Evolutionary conservation across 2,888 invertebrate genomes (phyloP).

Genomic region (Monoplex corrugatus): DNA sequence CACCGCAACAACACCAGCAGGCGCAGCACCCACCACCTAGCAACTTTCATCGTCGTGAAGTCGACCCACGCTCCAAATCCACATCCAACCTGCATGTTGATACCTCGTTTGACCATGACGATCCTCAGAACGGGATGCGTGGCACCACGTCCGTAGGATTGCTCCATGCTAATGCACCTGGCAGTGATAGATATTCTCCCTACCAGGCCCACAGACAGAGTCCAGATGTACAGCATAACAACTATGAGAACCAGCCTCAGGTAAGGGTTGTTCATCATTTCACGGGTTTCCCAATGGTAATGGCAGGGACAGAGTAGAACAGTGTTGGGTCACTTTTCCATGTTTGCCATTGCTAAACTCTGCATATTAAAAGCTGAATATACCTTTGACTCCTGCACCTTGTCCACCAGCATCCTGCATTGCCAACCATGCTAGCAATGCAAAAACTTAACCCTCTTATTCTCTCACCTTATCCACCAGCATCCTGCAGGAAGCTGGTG

Average conservation of each 20-base stretch:
- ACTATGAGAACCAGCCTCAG: constrained; percentile 76
- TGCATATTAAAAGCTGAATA: no score
- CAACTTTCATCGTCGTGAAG: constrained; percentile 52
- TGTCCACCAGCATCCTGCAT: no score
- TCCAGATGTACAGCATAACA: constrained; percentile 59
- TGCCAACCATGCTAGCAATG: no score
- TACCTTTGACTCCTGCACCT: no score
- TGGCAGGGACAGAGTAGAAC: no score
- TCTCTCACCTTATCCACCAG: no score
- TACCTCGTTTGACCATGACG: constrained; percentile 69
- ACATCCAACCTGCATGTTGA: constrained; percentile 72
- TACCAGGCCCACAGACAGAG: constrained; percentile 44
- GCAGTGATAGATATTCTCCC: constrained; percentile 49
- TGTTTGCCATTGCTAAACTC: no score
- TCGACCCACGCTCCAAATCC: constrained; percentile 72
- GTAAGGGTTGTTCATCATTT: constrained; percentile 46
- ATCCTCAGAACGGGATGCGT: constrained; percentile 60
- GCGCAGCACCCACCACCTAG: constrained; percentile 55
- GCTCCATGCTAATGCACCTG: constrained; percentile 65
- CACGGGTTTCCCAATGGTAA: no score
- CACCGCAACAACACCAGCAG: constrained; percentile 52
- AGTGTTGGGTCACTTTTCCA: no score
- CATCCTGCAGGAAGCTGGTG: no score
- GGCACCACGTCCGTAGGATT: constrained; percentile 72
- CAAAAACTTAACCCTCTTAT: no score